Base-by-base conservation (phyloP, 2,888 invertebrate species). In the Epinotia ramella region DNA sequence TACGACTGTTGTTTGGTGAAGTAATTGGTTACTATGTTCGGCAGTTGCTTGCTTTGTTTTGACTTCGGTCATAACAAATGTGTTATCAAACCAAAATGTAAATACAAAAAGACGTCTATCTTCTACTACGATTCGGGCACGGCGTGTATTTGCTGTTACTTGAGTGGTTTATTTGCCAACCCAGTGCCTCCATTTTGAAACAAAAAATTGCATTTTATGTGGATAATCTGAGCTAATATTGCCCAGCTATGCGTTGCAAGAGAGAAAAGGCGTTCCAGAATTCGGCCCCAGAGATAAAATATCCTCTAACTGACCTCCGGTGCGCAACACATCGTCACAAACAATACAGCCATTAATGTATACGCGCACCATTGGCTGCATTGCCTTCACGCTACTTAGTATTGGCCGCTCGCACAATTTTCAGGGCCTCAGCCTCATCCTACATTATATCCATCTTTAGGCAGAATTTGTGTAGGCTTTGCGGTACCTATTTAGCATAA, bases 381-480 rank as follows among this genome's bases (percentile, higher is more conserved):
- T 73, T 46, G 63, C 69, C 74, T 74, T 74, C 74, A 74, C 69
- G 74, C 74, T 65, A 64, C 44, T 65, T 57, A 68, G 68, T 59
- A 70, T 60, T 56, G 72, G 59, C 33, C 16, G 44, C n/a, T 60
- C n/a, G 46, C 59, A 16, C 16, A 18, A 68, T 59, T 69, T 59
- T 69, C 59, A 69, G 60, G 69, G 69, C 46, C 69, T 46, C 69
- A 69, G 69, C 46, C 69, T 46, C 69, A 69, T 60, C 59, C 69
- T 69, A 69, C 59, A 46, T 46, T 68, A 3, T 9, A 24, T 4
- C 68, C 40, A 68, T 44, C 13, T 68, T 18, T 20, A 40, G 68
- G 13, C 13, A 57, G 18, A 13, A 13, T 68, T 56, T 59, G 44
- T 59, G 68, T 68, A 24, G 68, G 57, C n/a, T 56, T 24, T 56